A percentile compares a stretch with the other conserved stretches of the same genome.
Conservation (phyloP, 2,888 invertebrate genomes). For the Andrena camellia region DNA sequence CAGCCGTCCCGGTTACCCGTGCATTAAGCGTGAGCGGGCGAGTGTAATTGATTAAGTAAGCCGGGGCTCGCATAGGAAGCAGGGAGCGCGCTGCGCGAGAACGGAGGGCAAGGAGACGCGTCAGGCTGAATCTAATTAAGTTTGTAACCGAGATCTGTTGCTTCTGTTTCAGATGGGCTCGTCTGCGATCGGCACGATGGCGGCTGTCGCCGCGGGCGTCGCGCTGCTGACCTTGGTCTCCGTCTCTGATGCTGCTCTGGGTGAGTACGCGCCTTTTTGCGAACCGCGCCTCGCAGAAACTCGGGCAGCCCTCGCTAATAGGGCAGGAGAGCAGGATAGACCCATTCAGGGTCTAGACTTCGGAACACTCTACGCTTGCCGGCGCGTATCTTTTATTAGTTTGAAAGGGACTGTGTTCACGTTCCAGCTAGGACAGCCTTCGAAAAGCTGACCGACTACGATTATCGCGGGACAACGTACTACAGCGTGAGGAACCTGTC, state of each 20-base stretch:
- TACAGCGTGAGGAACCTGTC: slow-evolving; percentile 96
- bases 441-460: slow-evolving; percentile 96
- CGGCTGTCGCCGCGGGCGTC: slow-evolving; percentile 72
- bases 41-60: slow-evolving; percentile 40
- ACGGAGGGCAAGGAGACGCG: background rate
- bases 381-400: background rate
- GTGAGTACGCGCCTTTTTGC: slow-evolving; percentile 64
- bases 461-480: slow-evolving; percentile 96
- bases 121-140: slow-evolving; percentile 30
- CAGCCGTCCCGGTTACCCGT: background rate
- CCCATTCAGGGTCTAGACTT: no score
- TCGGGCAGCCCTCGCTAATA: background rate
- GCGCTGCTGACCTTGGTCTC: slow-evolving; percentile 77
- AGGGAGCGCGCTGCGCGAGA: background rate
- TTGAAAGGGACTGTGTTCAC: slow-evolving; percentile 21
- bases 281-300: background rate
- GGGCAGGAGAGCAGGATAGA: background rate
- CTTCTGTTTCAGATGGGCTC: slow-evolving; percentile 82
- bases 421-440: slow-evolving; percentile 93
- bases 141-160: slow-evolving; percentile 34
- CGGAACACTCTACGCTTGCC: no score
- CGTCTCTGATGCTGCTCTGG: slow-evolving; percentile 76
- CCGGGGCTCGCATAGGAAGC: background rate
- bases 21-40: background rate
- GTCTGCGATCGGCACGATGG: slow-evolving; percentile 61